Base-by-base conservation (phyloP, 2,888 invertebrate genomes). In the Gryllus longicercus region DNA sequence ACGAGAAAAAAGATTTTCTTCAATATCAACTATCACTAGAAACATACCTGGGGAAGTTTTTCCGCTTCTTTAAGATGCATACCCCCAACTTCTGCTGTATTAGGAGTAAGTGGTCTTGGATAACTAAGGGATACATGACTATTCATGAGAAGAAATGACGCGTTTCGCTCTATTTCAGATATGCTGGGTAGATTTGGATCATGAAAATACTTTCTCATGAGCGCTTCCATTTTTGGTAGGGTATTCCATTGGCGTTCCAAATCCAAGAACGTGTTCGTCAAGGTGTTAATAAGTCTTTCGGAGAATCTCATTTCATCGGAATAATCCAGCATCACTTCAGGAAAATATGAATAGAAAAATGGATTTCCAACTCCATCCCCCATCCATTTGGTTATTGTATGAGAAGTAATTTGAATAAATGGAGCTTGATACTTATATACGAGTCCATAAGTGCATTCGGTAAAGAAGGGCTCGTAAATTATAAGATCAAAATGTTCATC, bases 291-390 rank as follows among this genome's bases (percentile, higher is more conserved):
- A 0, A 90, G 51, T 50, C 90, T 86, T 50, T 87, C 84, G 0
- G 83, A 75, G 50, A 90, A 89, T 74, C 83, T 83, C 89, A 90
- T 89, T 3, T 87, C 85, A 74, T 87, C 87, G 0, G 86, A 85
- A 23, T 89, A 88, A 50, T 88, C 90, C 74, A 89, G 81, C 79
- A 92, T 87, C 14, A 87, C 86, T 79, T 89, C 88, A 0, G 90
- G 89, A 51, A 89, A 87, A 84, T 88, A 88, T 0, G 90, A 88
- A 84, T 87, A 87, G 0, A 89, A 88, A 1, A 86, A 85, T 2
- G 90, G 87, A 78, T 88, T 85, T 1, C 89, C 90, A 85, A 89
- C 87, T 81, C 87, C 86, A 77, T 87, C 86, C 79, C 88, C 88
- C 83, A 89, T 87, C 85, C 87, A 88, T 75, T 86, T 85, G 79